Base-by-base conservation (phyloP, 2,888 invertebrate species). In the Blomia tropicalis region DNA sequence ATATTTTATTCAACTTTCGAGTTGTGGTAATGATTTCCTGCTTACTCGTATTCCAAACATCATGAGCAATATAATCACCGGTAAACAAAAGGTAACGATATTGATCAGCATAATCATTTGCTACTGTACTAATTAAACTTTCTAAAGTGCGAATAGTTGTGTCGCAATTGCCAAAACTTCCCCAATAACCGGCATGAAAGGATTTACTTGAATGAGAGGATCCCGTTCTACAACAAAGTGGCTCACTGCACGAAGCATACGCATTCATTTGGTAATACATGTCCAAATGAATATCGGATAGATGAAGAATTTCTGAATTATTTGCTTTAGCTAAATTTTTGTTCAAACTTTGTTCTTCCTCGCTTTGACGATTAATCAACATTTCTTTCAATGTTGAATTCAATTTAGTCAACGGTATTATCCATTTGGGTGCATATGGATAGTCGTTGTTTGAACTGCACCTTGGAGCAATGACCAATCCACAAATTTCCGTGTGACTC, bases 221-320 rank as follows among this genome's bases (percentile, higher is more conserved):
- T 17, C 41, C 56, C 22, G 51, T 7, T 22, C 59, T 5, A 36
- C 63, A 63, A 23, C 63, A 63, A 11, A 63, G 47, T 11, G 63
- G 63, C 30, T 63, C 63, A 22, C 27, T 25, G 59, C 63, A 63
- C 4, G 4, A 43, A 27, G 43, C 47, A 17, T 29, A 30, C 7
- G 59, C 32, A 2, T 30, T 30, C n/a, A 3, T 22, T n/a, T 51
- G 30, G 47, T 63, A 63, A 27, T 47, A 59, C 1, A 59, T 30
- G 36, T 63, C 63, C 19, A 63, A 30, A 43, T 63, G 63, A 4
- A 63, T n/a, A 25, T 63, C 63, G 32, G 63, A 59, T 27, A 63
- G 43, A 43, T 63, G 63, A 19, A 63, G 59, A 27, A 63, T 51
- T 17, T 14, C 25, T 1, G 22, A 30, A 14, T 32, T n/a, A 36